Conservation (phyloP, 2,113 vertebrate genomes). For the Sprattus sprattus region DNA sequence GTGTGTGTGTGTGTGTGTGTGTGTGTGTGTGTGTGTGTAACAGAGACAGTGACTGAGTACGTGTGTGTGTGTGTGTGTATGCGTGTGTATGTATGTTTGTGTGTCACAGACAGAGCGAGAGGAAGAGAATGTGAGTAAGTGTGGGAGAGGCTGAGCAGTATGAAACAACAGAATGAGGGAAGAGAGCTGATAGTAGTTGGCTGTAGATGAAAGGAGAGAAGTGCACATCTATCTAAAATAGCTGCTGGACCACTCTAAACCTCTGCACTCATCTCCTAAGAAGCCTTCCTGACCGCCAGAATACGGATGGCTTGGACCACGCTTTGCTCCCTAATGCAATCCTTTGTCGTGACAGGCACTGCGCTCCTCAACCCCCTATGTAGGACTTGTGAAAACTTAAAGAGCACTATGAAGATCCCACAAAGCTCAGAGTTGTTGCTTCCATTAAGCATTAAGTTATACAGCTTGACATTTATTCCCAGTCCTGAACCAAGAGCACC, state of each 20-base stretch:
- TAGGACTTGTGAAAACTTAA: neutral
- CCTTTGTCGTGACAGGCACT: neutral
- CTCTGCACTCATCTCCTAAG: neutral
- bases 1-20: neutral
- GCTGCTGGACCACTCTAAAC: neutral
- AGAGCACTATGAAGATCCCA: neutral
- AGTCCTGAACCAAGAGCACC: neutral
- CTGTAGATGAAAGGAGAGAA: conserved; percentile 32
- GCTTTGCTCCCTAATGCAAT: neutral
- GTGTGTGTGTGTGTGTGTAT: neutral
- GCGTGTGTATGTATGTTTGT: neutral
- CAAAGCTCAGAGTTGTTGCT: neutral
- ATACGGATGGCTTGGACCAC: neutral
- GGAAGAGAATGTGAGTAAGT: conserved; percentile 11
- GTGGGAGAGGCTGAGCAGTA: neutral
- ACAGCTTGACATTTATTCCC: neutral
- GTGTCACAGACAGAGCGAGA: neutral
- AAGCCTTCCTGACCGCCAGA: neutral
- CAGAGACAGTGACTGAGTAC: neutral
- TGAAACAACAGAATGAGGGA: neutral
- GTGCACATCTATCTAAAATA: neutral
- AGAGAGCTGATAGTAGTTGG: conserved; percentile 21
- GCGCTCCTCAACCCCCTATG: neutral
- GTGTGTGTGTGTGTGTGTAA: neutral
- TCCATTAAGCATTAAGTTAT: neutral